phyloP scores from a whole-genome alignment of 2,113 vertebrate genomes.

The Oriolus oriolus region DNA sequence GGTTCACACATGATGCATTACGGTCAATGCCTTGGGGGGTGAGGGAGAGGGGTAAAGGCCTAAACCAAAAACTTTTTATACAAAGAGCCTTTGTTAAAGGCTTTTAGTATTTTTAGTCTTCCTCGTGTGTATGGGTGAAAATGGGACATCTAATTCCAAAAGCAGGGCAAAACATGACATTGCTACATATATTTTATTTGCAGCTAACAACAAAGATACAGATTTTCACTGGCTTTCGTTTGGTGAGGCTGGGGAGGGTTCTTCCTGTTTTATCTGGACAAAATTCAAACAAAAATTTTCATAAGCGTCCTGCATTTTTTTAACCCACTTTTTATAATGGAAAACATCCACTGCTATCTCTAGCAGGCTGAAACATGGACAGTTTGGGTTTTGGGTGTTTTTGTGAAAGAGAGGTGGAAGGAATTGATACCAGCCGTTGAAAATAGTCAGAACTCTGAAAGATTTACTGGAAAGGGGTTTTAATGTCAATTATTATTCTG shows the following conservation, averaged over 20 bases:
- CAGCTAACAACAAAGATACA: not conserved
- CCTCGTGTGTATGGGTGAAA: not conserved
- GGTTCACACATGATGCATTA: not conserved
- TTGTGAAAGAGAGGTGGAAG: fast-evolving
- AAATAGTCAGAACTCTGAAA: not conserved
- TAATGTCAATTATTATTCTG: not conserved
- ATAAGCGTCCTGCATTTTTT: not conserved
- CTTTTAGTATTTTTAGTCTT: not conserved
- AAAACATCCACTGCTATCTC: not conserved
- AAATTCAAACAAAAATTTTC: not conserved
- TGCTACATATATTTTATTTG: not conserved
- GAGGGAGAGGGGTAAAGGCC: not conserved
- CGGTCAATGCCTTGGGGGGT: not conserved
- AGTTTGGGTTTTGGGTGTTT: not conserved
- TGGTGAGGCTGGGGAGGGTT: not conserved
- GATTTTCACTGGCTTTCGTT: not conserved
- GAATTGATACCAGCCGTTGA: not conserved
- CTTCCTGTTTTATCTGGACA: not conserved
- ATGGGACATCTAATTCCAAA: not conserved
- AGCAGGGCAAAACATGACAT: not conserved
- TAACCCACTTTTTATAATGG: not conserved
- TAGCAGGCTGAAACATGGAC: not conserved
- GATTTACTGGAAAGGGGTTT: not conserved
- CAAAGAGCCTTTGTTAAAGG: not conserved
- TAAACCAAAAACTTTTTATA: not conserved